Evolutionary conservation across 1,140 invertebrate species (phyloP).

Genomic region (Asbolus verrucosus): DNA sequence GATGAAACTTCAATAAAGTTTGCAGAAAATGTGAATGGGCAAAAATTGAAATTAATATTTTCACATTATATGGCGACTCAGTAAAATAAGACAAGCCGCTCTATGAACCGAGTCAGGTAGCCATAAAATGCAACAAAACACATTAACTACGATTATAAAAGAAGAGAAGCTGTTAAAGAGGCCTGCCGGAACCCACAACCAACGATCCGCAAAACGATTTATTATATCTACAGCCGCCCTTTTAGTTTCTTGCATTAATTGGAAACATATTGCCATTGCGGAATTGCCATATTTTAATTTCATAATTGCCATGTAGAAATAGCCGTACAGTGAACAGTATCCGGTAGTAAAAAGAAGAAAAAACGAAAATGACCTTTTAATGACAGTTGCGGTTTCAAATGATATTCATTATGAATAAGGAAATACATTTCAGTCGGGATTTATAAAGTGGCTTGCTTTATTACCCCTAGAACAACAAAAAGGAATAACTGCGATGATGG

Average conservation of each 20-base stretch:
- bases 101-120: slow-evolving; percentile 24
- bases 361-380: slow-evolving; percentile 18
- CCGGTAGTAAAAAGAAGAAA: slow-evolving; percentile 4
- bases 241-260: slow-evolving; percentile 32
- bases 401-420: neutral
- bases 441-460: too few species aligned
- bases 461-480: too few species aligned
- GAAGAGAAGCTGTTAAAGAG: slow-evolving; percentile 33
- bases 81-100: too few species aligned
- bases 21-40: too few species aligned
- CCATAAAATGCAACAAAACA: slow-evolving; percentile 32
- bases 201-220: slow-evolving; percentile 29
- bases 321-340: neutral
- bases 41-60: too few species aligned
- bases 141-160: slow-evolving; percentile 28
- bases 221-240: slow-evolving; percentile 25
- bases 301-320: neutral
- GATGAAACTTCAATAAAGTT: too few species aligned
- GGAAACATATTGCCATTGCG: slow-evolving; percentile 9
- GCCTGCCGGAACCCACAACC: slow-evolving; percentile 33
- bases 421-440: too few species aligned
- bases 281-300: slow-evolving; percentile 16
- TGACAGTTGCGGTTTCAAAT: neutral
- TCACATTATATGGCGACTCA: too few species aligned
- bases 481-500: too few species aligned